phyloP scores from a whole-genome alignment of 2,797 vertebrate species.

The Fistularia tabacaria region DNA sequence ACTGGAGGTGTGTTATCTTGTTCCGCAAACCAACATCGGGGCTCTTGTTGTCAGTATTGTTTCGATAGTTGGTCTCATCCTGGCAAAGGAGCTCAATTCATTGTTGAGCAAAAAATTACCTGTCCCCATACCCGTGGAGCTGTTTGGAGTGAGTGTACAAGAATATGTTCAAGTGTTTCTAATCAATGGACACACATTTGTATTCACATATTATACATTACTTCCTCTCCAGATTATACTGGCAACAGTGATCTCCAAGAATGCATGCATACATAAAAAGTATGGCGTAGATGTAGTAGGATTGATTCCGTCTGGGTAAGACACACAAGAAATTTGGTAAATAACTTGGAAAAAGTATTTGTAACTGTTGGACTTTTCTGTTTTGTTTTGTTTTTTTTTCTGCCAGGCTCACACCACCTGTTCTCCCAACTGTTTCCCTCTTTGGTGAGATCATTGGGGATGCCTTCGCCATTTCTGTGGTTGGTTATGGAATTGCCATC shows the following conservation, averaged over 20 bases:
- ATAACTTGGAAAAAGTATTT: too few species aligned
- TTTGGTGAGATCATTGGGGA: constrained; percentile 82
- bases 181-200: neutral
- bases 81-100: constrained; percentile 83
- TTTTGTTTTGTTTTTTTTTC: neutral
- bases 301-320: constrained; percentile 88
- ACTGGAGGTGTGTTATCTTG: constrained; percentile 77
- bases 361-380: neutral
- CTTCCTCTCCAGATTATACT: constrained; percentile 75
- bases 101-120: constrained; percentile 76
- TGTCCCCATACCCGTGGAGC: constrained; percentile 87
- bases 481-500: constrained; percentile 94
- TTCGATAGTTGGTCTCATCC: constrained; percentile 77
- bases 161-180: neutral
- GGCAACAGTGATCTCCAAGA: constrained; percentile 85
- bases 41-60: constrained; percentile 82
- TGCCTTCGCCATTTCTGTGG: constrained; percentile 89
- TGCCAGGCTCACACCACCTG: constrained; percentile 80
- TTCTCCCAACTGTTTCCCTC: constrained; percentile 62
- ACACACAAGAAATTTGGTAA: neutral
- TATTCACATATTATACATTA: neutral
- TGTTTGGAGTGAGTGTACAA: constrained; percentile 78
- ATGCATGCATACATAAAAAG: constrained; percentile 61
- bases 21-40: constrained; percentile 79
- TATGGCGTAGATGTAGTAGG: constrained; percentile 85